phyloP scores from a whole-genome alignment of 2,113 vertebrate genomes.

The Prunella fulvescens region DNA sequence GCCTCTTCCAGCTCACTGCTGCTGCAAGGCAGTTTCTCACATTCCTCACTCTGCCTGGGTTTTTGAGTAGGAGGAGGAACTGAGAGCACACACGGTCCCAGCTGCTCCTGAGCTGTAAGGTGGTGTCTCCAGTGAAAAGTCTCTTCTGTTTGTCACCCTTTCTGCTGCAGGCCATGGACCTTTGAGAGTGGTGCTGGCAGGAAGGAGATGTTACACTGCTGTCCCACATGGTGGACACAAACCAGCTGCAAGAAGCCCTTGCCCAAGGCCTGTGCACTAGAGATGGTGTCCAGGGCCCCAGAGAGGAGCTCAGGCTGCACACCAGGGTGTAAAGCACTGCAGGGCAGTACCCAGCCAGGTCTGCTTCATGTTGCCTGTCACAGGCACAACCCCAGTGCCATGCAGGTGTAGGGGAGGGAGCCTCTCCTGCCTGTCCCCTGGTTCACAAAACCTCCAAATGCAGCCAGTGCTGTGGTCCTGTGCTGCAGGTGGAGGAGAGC shows the following conservation, averaged over 20 bases:
- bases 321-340: background rate
- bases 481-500: background rate
- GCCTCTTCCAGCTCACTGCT: background rate
- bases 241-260: background rate
- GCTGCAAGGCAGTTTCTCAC: background rate
- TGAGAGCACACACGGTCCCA: background rate
- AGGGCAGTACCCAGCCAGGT: background rate
- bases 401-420: background rate
- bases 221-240: background rate
- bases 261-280: background rate
- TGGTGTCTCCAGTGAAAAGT: background rate
- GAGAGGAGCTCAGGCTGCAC: background rate
- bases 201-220: background rate
- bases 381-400: background rate
- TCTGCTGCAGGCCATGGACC: background rate
- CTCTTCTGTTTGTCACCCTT: background rate
- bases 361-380: background rate
- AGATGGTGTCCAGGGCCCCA: background rate
- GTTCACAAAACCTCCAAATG: background rate
- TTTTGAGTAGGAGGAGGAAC: background rate
- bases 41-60: background rate
- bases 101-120: background rate
- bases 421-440: background rate
- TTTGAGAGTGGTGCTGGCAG: background rate
- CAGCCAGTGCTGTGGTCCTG: accelerated